These are phyloP conservation scores for Scaptodrosophila lebanonensis DNA, from an alignment of 1,140 invertebrate genomes.

Conservation along the genomic window DNA sequence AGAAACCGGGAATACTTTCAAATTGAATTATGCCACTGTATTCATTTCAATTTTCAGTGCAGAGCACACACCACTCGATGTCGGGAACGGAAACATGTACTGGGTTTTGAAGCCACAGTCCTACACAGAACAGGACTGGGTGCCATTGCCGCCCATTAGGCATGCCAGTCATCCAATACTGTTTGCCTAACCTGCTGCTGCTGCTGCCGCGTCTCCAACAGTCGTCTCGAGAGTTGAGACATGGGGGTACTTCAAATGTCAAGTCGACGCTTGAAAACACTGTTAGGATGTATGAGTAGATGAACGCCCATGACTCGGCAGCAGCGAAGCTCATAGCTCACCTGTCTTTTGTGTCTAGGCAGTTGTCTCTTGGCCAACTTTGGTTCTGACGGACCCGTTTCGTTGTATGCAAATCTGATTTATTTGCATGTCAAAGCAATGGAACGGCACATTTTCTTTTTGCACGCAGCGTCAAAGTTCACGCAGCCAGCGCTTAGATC, in stretches of 20 bases:
- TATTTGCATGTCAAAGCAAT: slow-evolving; percentile 75
- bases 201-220: too few species aligned
- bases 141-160: too few species aligned
- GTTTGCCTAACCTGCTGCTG: neutral
- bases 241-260: slow-evolving; percentile 50
- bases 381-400: slow-evolving; percentile 5
- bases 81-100: too few species aligned
- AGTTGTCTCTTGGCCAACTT: slow-evolving; percentile 17
- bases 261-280: slow-evolving; percentile 23
- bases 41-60: neutral
- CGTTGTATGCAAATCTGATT: slow-evolving; percentile 74
- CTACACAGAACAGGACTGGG: too few species aligned
- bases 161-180: neutral
- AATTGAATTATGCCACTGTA: slow-evolving; percentile 38
- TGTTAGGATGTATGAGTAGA: slow-evolving; percentile 32
- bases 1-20: slow-evolving; percentile 7
- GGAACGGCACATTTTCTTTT: slow-evolving; percentile 25
- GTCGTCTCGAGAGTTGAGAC: too few species aligned
- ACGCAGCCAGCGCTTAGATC: slow-evolving; percentile 22
- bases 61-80: too few species aligned
- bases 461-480: slow-evolving; percentile 43
- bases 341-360: slow-evolving; percentile 41
- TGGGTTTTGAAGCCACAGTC: too few species aligned
- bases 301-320: too few species aligned
- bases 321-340: slow-evolving; percentile 31